Base-by-base conservation (phyloP, 1,140 invertebrate genomes). In the Nylanderia fulva region DNA sequence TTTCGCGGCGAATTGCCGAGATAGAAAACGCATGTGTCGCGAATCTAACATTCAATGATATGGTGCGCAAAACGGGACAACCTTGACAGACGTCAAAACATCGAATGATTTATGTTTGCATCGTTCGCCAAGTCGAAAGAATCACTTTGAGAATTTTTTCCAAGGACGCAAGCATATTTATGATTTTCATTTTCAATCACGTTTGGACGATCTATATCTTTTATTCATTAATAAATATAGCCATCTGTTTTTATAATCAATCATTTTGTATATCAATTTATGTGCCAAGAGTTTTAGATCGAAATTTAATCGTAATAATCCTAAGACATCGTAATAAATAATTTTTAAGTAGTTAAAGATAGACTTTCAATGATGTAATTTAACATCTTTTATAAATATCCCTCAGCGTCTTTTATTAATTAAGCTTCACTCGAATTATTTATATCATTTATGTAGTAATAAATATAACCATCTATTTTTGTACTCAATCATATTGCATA, bases 261-360 rank as follows among this genome's bases (percentile, higher is more conserved):
- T 60, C 15, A n/a, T 4, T 15, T 75, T 27, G 13, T 7, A n/a
- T 33, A 7, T 13, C 1, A 11, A 45, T 64, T 45, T 64, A 77
- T 64, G 6, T 76, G 29, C 42, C 9, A 7, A 27, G 24, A 29
- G 5, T 42, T 21, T 18, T 11, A 64, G 0, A 52, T 71, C n/a
- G 11, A 4, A 27, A 29, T 21, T 64, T 9, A n/a, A 8, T 64
- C 9, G 9, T 45, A 58, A 11, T 27, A 11, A 2, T 5, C 11
- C 8, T 33, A 29, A 21, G 5, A 58, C 36, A 4, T 13, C 3
- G 13, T 15, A 18, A 42, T 72, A 15, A 29, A 15, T 48, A 39
- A 29, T 29, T 13, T 42, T 58, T 33, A 54, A 39, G 27, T 54
- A 18, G 52, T 36, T 68, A 69, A 80, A 80, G 56, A 33, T 24